These are phyloP conservation scores for Orycteropus afer DNA, from an alignment of 2,113 vertebrate species.

Conservation along the genomic window DNA sequence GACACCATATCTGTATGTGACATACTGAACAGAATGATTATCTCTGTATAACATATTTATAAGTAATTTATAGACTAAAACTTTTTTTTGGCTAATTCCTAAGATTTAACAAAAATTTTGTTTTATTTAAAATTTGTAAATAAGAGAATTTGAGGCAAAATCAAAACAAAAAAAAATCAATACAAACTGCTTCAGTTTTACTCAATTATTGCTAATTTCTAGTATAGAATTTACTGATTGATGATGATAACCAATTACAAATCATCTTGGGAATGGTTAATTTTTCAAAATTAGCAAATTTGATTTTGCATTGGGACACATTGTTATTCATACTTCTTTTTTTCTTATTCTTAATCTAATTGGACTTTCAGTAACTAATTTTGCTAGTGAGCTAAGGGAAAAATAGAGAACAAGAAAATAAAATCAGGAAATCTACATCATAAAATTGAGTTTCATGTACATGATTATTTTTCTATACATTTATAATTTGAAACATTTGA, in stretches of 20 bases:
- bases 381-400: neutral
- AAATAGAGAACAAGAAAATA: neutral
- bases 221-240: neutral
- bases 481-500: neutral
- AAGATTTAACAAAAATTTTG: neutral
- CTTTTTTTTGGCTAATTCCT: neutral
- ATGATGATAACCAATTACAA: neutral
- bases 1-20: neutral
- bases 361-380: neutral
- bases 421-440: neutral
- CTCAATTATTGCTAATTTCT: neutral
- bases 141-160: neutral
- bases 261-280: neutral
- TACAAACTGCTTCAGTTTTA: neutral
- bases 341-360: neutral
- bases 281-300: neutral
- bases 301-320: neutral
- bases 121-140: neutral
- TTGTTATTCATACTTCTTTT: neutral
- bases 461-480: neutral
- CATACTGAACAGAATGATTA: neutral
- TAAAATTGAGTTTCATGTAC: slow-evolving; percentile 25
- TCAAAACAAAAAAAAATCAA: neutral
- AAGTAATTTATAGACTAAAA: neutral
- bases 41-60: neutral